A percentile compares a stretch with the other conserved stretches of the same genome.
Conservation (phyloP, 2,113 vertebrate genomes). For the Plecturocebus donacophilus region DNA sequence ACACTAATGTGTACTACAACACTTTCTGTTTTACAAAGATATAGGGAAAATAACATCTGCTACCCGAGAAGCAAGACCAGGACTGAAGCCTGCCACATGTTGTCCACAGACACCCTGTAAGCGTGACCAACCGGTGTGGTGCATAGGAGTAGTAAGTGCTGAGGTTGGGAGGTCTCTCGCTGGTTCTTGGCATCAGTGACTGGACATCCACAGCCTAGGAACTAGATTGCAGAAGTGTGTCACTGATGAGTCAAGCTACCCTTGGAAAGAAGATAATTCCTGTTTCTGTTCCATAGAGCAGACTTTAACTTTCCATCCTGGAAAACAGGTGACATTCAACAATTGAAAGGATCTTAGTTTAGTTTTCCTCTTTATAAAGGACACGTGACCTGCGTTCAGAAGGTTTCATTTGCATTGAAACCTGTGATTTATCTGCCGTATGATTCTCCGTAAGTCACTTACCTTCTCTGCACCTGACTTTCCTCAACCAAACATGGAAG, state of each 20-base stretch:
- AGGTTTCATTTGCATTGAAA: not conserved
- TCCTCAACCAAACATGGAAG: not conserved
- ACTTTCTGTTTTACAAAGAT: not conserved
- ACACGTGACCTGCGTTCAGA: not conserved
- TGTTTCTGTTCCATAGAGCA: not conserved
- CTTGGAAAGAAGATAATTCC: not conserved
- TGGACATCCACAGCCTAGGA: not conserved
- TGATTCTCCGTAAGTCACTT: accelerated
- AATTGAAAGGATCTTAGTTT: not conserved
- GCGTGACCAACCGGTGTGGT: accelerated
- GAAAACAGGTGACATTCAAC: not conserved
- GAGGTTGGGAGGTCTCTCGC: accelerated
- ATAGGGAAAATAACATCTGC: not conserved
- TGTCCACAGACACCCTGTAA: not conserved
- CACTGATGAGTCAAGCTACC: not conserved
- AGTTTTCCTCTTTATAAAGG: not conserved
- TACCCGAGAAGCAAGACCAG: not conserved
- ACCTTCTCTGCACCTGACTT: not conserved
- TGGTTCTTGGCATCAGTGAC: not conserved
- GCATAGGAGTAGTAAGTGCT: accelerated
- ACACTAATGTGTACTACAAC: not conserved
- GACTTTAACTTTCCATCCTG: not conserved
- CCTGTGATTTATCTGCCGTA: not conserved
- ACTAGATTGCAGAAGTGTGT: not conserved
- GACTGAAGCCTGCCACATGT: not conserved